Evolutionary conservation across 2,113 vertebrate genomes (phyloP).

Genomic region (Syngnathus floridae): DNA sequence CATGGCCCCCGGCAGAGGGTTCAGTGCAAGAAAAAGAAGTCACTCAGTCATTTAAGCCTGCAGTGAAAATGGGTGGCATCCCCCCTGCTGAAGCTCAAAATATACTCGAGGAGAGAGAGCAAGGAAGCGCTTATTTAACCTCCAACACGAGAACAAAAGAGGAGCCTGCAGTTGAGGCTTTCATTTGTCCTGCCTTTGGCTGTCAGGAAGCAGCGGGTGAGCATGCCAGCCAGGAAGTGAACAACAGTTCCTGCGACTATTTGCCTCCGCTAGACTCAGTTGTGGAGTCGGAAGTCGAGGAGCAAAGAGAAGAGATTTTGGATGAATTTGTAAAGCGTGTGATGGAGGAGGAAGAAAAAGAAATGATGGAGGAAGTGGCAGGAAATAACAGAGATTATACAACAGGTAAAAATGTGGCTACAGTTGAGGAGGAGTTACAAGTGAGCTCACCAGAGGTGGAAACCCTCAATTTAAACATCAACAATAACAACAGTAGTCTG

Average conservation of each 20-base stretch:
- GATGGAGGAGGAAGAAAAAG: constrained; percentile 23
- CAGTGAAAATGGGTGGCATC: constrained; percentile 42
- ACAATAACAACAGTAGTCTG: constrained; percentile 73
- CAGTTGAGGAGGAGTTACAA: constrained; percentile 39
- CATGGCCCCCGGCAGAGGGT: constrained; percentile 80
- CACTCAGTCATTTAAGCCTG: constrained; percentile 22
- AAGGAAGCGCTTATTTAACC: constrained; percentile 5
- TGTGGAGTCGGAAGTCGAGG: constrained; percentile 43
- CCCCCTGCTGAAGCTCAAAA: constrained; percentile 41
- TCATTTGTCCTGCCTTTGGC: background rate
- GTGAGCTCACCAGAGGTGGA: constrained; percentile 60
- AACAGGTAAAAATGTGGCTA: constrained; percentile 33
- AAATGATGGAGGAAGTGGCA: constrained; percentile 27
- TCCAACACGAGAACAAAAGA: constrained; percentile 24
- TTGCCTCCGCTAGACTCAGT: constrained; percentile 20
- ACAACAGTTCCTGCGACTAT: constrained; percentile 9
- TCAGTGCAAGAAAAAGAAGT: constrained; percentile 36
- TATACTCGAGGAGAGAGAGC: constrained; percentile 44
- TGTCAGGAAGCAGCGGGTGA: constrained; percentile 11
- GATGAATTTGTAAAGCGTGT: constrained; percentile 18
- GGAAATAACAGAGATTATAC: constrained; percentile 43
- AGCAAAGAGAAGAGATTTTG: constrained; percentile 26
- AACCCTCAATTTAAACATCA: constrained; percentile 58
- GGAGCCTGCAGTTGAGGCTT: constrained; percentile 20
- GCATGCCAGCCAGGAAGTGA: constrained; percentile 15